Evolutionary conservation across 2,888 invertebrate species (phyloP), one percentile per base, ranked within the genome.

Genomic region (Phasia obesa): DNA sequence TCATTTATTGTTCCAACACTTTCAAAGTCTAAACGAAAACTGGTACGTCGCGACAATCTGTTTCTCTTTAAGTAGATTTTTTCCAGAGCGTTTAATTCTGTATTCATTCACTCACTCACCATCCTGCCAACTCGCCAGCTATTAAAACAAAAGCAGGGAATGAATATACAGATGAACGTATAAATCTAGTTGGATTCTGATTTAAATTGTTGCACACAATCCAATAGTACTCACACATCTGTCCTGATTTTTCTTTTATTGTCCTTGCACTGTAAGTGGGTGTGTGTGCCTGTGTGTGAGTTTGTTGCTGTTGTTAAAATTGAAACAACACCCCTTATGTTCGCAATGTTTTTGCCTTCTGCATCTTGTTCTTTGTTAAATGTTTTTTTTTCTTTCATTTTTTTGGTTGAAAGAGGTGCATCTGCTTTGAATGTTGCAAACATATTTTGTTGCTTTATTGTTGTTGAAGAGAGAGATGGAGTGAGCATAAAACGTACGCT

Each of bases 401-500:
- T 75, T 84, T 82, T 70, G 51, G 81, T 84, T 75, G 85, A 86
- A 87, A 86, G 76, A 77, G 79, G 74, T 86, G 88, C 89, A 90
- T 91, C 91, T 91, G 91, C 88, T 91, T 90, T 90, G 88, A 87
- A 89, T 89, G 90, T 90, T 90, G 87, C 87, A 89, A 89, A 90
- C 91, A 91, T 91, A 91, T 91, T 91, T 89, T 91, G 88, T 87
- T 87, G 88, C 90, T 90, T 90, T 89, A 89, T 90, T 90, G 88
- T 65, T 42, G 82, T 69, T 70, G 53, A 84, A 84, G 84, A 80
- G 87, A 79, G 84, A 84, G 86, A 85, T 81, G 75, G 83, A 84
- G 84, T 79, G 87, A 84, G 84, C 82, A 85, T 83, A 67, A 80
- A 84, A 82, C 81, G 81, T 75, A 77, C 74, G 88, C 84, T 89